Evolutionary conservation across 2,888 invertebrate species (phyloP).

Genomic region (Epirrhoe alternata): DNA sequence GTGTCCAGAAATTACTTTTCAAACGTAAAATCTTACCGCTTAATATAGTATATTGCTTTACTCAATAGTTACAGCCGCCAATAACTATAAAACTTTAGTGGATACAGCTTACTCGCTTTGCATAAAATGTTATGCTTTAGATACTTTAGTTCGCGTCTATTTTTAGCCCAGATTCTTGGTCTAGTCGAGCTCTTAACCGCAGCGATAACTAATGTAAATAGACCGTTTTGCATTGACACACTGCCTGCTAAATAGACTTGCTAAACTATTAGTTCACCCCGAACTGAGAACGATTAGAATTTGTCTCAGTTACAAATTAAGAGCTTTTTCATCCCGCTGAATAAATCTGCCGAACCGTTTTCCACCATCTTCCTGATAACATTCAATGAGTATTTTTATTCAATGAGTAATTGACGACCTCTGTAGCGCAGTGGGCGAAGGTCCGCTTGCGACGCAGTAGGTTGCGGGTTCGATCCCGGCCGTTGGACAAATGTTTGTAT

Average conservation of each 20-base stretch:
- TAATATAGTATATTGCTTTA: conserved; percentile 4
- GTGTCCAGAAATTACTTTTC: neutral
- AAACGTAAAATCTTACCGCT: conserved; percentile 1
- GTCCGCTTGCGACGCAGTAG: too few species aligned
- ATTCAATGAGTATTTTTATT: too few species aligned
- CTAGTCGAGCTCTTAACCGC: conserved; percentile 59
- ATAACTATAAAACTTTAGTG: conserved; percentile 41
- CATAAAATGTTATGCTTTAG: conserved; percentile 57
- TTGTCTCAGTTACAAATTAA: neutral
- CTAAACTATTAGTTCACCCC: neutral
- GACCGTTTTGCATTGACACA: conserved; percentile 58
- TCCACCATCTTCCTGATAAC: neutral
- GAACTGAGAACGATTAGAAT: neutral
- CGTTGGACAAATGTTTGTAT: too few species aligned
- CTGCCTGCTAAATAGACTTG: conserved; percentile 46
- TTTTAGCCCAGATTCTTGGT: conserved; percentile 71
- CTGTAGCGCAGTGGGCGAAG: too few species aligned
- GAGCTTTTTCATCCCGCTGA: neutral
- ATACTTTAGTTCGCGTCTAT: conserved; percentile 64
- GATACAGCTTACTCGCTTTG: conserved; percentile 43
- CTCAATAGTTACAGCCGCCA: conserved; percentile 6
- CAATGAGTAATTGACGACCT: too few species aligned
- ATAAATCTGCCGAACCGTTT: neutral
- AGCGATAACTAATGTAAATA: conserved; percentile 70
- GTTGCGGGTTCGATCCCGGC: too few species aligned